A percentile compares a stretch with the other conserved stretches of the same genome.
These are phyloP conservation scores for Hippocampus comes DNA, from an alignment of 2,113 vertebrate species.

Conservation along the genomic window DNA sequence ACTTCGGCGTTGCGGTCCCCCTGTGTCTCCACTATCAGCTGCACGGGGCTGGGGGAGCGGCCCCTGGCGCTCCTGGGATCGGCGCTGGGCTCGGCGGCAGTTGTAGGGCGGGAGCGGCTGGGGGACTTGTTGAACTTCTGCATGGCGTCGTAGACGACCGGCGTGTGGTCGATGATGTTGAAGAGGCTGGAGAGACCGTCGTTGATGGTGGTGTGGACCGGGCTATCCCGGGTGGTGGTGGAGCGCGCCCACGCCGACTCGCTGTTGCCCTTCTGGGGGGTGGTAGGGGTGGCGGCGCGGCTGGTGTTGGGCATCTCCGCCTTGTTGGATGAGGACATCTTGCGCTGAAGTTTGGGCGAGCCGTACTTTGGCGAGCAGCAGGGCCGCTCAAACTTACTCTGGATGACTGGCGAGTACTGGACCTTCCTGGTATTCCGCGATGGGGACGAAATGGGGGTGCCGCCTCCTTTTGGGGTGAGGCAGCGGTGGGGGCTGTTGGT, in stretches of 20 bases:
- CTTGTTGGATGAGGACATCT: slow-evolving; percentile 64
- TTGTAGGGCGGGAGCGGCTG: slow-evolving; percentile 77
- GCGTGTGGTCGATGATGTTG: slow-evolving; percentile 96
- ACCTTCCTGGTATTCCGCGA: slow-evolving; percentile 86
- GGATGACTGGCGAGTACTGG: slow-evolving; percentile 86
- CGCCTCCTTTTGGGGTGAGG: slow-evolving; percentile 87
- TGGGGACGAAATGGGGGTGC: slow-evolving; percentile 88
- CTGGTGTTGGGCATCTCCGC: slow-evolving; percentile 57
- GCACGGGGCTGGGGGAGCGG: slow-evolving; percentile 89
- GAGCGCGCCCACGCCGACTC: slow-evolving; percentile 98
- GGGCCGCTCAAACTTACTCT: slow-evolving; percentile 92
- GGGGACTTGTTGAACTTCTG: slow-evolving; percentile 84
- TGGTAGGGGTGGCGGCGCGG: slow-evolving; percentile 69
- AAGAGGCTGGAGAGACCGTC: slow-evolving; percentile 98
- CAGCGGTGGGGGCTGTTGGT: slow-evolving; percentile 96
- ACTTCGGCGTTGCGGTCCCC: slow-evolving; percentile 83
- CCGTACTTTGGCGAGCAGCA: slow-evolving; percentile 98
- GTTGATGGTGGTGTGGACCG: slow-evolving; percentile 94
- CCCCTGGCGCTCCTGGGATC: slow-evolving; percentile 70
- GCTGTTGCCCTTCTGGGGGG: slow-evolving; percentile 85
- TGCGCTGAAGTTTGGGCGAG: slow-evolving; percentile 93
- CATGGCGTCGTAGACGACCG: slow-evolving; percentile 77
- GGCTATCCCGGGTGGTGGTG: slow-evolving; percentile 94
- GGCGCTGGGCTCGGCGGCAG: slow-evolving; percentile 43
- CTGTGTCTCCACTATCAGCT: slow-evolving; percentile 77